A percentile compares a stretch with the other conserved stretches of the same genome.
These are phyloP conservation scores for Anseranas semipalmata DNA, from an alignment of 2,113 vertebrate genomes.

Conservation along the genomic window DNA sequence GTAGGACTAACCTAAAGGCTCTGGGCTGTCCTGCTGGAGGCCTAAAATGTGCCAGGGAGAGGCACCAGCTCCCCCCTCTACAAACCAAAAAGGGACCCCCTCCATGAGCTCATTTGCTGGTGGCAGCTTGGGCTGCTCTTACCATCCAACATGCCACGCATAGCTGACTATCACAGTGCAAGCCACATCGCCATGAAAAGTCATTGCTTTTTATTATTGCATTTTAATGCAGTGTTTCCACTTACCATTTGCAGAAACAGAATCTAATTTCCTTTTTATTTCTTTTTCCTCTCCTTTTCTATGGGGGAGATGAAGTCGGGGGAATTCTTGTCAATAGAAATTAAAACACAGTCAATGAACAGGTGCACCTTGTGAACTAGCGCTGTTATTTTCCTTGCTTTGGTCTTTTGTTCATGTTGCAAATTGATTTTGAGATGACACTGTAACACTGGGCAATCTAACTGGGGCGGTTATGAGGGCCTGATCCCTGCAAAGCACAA, in stretches of 20 bases:
- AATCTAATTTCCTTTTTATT: neutral
- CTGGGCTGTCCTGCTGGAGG: accelerated
- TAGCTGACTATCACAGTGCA: neutral
- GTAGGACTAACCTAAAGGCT: neutral
- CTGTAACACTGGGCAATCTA: neutral
- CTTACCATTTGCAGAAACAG: neutral
- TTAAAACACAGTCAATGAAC: neutral
- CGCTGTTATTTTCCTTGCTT: constrained; percentile 5
- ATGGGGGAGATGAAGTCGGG: neutral
- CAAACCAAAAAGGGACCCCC: neutral
- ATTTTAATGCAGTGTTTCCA: neutral
- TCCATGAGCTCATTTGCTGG: neutral
- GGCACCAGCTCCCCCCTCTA: neutral
- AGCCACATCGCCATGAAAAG: neutral
- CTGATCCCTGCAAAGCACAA: neutral
- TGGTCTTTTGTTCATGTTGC: constrained; percentile 10
- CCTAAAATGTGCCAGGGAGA: neutral
- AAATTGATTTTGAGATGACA: constrained; percentile 47
- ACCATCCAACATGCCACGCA: accelerated
- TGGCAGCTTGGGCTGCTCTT: neutral
- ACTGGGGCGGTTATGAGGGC: neutral
- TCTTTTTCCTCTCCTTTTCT: neutral
- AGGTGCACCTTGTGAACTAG: neutral
- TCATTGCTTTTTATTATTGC: neutral
- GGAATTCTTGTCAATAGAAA: neutral